Evolutionary conservation across 2,888 invertebrate genomes (phyloP), one percentile per base, ranked within the genome.

Genomic region (Parnassius smintheus): DNA sequence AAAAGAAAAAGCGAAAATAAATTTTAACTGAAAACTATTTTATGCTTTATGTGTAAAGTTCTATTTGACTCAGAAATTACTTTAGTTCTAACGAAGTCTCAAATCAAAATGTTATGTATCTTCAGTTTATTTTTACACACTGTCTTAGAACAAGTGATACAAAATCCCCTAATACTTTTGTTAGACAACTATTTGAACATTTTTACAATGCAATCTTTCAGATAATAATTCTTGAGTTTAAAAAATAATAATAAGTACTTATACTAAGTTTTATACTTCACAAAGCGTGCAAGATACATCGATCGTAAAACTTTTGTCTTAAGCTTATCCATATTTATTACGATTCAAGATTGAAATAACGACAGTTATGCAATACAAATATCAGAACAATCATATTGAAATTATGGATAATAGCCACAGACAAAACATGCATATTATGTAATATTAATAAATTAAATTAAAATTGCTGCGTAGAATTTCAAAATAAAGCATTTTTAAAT

Each of bases 1-100:
- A 78, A 68, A 70, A 65, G 68, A 76, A 75, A 62, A 64, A 65
- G 2, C 65, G 71, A 75, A 79, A 35, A 83, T 88, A 81, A 89
- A 88, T 75, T 84, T 79, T 74, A 73, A 81, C 84, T 80, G 80
- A 70, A 75, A 60, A 12, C 2, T 18, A 52, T 49, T 13, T 12
- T 45, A 11, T 9, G 9, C 12, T 45, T 45, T 11, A 11, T 7
- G 7, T 45, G 3, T 45, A 45, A 45, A 45, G 4, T 35, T 35
- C 4, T 35, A 35, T 4, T 35, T 35, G 35, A 7, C 35, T 7
- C 7, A 35, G 35, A 35, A 35, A 35, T 35, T 35, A 35, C 35
- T 35, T 35, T 35, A 35, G 7, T 4, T 35, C 7, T 35, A 35
- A 35, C 35, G 35, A 0, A 7, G 7, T 7, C 35, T 35, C 35